A percentile compares a stretch with the other conserved stretches of the same genome.
Evolutionary conservation across 2,797 vertebrate species (phyloP).

Genomic region (Apodemus agrarius): DNA sequence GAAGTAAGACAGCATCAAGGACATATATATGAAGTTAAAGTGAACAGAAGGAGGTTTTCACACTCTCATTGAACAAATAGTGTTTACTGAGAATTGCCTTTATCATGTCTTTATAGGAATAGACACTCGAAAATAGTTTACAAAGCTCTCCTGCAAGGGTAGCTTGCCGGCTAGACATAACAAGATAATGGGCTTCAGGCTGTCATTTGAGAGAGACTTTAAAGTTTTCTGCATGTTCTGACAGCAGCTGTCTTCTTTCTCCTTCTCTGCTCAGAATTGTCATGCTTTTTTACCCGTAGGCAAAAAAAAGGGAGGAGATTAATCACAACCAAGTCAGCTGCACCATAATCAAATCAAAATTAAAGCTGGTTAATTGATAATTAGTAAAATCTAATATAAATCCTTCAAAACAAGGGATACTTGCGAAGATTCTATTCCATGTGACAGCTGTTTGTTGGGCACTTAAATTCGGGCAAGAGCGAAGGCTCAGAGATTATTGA

Average conservation of each 20-base stretch:
- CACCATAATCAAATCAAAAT: conserved; percentile 8
- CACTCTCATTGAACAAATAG: neutral
- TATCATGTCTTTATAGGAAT: neutral
- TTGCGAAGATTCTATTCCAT: neutral
- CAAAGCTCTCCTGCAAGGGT: neutral
- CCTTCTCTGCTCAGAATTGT: neutral
- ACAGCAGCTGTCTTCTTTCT: neutral
- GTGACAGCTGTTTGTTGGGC: neutral
- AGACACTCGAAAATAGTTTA: neutral
- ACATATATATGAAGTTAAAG: neutral
- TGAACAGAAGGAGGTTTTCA: neutral
- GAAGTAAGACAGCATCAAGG: neutral
- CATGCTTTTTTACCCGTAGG: neutral
- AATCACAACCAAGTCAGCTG: neutral
- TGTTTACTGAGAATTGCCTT: neutral
- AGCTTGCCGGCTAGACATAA: neutral
- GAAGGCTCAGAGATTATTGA: conserved; percentile 16
- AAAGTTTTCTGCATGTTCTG: neutral
- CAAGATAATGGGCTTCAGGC: neutral
- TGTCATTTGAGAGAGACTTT: neutral
- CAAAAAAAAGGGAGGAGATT: neutral
- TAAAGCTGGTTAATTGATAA: conserved; percentile 33
- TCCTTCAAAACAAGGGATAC: neutral
- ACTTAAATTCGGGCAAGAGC: neutral
- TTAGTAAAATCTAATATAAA: conserved; percentile 1